Conservation (phyloP, 2,113 vertebrate genomes). For the Sorex araneus region DNA sequence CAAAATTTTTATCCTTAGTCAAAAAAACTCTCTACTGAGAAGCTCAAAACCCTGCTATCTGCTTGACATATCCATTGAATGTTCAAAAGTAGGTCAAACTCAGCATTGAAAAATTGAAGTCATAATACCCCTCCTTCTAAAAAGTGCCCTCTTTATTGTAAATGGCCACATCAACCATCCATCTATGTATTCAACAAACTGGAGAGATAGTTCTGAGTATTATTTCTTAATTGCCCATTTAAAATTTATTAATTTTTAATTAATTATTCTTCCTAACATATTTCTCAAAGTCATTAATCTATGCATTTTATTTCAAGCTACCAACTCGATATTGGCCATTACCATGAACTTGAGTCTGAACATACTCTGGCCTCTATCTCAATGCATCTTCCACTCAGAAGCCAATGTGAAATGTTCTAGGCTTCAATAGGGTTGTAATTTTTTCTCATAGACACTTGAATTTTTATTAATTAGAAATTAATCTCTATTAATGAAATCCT, state of each 20-base stretch:
- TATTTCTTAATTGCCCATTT: neutral
- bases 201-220: neutral
- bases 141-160: neutral
- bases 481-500: no score
- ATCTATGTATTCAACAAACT: slow-evolving; percentile 2
- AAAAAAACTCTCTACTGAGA: neutral
- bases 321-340: neutral
- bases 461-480: no score
- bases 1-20: neutral
- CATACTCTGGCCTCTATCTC: neutral
- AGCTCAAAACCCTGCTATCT: neutral
- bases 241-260: slow-evolving; percentile 25
- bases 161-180: neutral
- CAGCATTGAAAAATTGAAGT: slow-evolving; percentile 55
- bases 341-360: slow-evolving; percentile 7
- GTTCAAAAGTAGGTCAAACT: slow-evolving; percentile 9
- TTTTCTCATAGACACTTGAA: neutral
- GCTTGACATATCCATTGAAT: slow-evolving; percentile 13
- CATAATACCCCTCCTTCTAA: neutral
- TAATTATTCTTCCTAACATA: slow-evolving; percentile 41
- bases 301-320: neutral
- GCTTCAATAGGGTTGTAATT: neutral
- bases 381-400: neutral
- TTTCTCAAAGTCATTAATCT: slow-evolving; percentile 58
- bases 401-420: neutral